Evolutionary conservation across 2,888 invertebrate genomes (phyloP).

Genomic region (Prenolepis imparis): DNA sequence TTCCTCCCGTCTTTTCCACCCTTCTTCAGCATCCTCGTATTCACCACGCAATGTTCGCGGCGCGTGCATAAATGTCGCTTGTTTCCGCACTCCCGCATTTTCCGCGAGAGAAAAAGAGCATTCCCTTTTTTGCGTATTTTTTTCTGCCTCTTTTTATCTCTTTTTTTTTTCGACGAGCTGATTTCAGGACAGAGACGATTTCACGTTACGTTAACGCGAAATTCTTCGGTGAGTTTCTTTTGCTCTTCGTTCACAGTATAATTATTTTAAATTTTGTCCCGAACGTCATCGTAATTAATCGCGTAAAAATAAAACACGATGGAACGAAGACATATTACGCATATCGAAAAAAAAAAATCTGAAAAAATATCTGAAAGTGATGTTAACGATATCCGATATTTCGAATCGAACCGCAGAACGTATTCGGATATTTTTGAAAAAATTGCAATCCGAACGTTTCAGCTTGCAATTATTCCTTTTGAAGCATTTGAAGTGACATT

Average conservation of each 20-base stretch:
- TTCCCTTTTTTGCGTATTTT: constrained; percentile 24
- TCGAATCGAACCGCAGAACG: background rate
- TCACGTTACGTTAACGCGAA: constrained; percentile 9
- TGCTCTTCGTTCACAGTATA: background rate
- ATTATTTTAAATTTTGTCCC: constrained; percentile 13
- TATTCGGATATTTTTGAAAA: background rate
- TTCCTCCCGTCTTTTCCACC: constrained; percentile 53
- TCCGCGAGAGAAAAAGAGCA: constrained; percentile 48
- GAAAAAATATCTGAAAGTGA: background rate
- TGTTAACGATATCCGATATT: background rate
- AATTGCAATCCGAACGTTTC: background rate
- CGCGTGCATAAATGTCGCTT: constrained; percentile 64
- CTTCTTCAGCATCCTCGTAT: constrained; percentile 25
- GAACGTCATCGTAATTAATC: background rate
- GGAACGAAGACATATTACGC: background rate
- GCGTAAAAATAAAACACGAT: background rate
- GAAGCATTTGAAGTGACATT: background rate
- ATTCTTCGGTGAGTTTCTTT: background rate
- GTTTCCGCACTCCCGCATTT: constrained; percentile 36
- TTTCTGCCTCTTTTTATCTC: background rate
- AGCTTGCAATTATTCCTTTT: background rate
- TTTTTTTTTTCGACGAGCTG: background rate
- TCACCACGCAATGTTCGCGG: constrained; percentile 21
- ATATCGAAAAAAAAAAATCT: background rate
- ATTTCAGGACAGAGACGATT: constrained; percentile 6